Conservation (phyloP, 2,113 vertebrate species). For the Malurus elegans region DNA sequence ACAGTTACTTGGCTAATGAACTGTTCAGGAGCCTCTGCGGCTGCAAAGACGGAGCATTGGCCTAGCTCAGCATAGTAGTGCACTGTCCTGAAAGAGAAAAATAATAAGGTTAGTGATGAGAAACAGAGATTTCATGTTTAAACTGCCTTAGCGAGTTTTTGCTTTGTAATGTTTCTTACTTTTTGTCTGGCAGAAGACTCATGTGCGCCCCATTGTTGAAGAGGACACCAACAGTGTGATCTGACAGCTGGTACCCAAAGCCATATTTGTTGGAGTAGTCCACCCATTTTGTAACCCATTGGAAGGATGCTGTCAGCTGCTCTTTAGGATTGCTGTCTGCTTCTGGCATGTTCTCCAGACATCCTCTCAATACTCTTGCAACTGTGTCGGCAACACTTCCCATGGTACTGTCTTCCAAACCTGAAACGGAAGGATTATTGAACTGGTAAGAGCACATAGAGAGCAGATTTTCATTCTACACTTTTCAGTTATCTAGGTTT, state of each 20-base stretch:
- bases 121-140: neutral
- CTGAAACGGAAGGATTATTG: slow-evolving; percentile 64
- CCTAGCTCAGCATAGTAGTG: slow-evolving; percentile 94
- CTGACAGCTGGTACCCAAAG: slow-evolving; percentile 97
- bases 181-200: slow-evolving; percentile 96
- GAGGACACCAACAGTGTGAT: slow-evolving; percentile 95
- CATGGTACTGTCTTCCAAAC: slow-evolving; percentile 92
- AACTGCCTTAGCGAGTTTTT: neutral
- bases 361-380: slow-evolving; percentile 87
- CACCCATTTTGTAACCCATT: slow-evolving; percentile 99
- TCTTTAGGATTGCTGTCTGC: slow-evolving; percentile 85
- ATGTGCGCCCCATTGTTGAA: slow-evolving; percentile 98
- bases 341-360: slow-evolving; percentile 93
- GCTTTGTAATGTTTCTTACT: slow-evolving; percentile 71
- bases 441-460: neutral
- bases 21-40: slow-evolving; percentile 89
- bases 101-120: neutral
- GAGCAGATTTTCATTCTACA: neutral
- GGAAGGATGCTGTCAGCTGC: slow-evolving; percentile 82
- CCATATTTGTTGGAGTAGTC: slow-evolving; percentile 99
- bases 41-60: slow-evolving; percentile 88
- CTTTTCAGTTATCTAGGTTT: neutral
- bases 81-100: slow-evolving; percentile 80
- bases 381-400: slow-evolving; percentile 92
- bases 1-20: slow-evolving; percentile 95